Evolutionary conservation across 2,113 vertebrate genomes (phyloP).

Genomic region (Actinemys pallida): DNA sequence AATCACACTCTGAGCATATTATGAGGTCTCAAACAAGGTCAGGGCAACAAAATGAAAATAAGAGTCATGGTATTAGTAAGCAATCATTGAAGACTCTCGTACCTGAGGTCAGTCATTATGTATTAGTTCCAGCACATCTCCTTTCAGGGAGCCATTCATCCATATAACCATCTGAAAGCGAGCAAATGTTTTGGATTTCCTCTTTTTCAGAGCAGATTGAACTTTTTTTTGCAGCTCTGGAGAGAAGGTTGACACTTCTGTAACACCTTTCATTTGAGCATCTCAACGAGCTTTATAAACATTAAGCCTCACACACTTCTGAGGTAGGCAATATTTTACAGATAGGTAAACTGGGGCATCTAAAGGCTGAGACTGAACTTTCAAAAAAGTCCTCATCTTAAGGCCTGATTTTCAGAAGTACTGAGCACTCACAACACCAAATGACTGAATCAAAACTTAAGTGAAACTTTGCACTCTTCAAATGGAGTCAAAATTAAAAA

Average conservation of each 20-base stretch:
- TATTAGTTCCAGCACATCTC: slow-evolving; percentile 36
- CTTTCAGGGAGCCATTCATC: background rate
- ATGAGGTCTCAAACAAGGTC: background rate
- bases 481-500: background rate
- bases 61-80: background rate
- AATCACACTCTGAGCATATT: background rate
- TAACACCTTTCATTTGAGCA: background rate
- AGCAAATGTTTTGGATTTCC: background rate
- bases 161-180: background rate
- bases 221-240: background rate
- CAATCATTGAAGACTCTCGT: background rate
- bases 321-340: background rate
- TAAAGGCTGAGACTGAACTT: background rate
- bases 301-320: background rate
- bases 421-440: background rate
- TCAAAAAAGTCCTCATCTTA: background rate
- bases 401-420: background rate
- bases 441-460: background rate
- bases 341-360: background rate
- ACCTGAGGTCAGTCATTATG: background rate
- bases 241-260: background rate
- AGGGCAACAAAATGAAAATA: background rate
- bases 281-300: background rate
- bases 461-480: too few relatives aligned
- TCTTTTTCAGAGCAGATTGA: background rate